Evolutionary conservation across 2,113 vertebrate species (phyloP).

Genomic region (Struthidea cinerea): DNA sequence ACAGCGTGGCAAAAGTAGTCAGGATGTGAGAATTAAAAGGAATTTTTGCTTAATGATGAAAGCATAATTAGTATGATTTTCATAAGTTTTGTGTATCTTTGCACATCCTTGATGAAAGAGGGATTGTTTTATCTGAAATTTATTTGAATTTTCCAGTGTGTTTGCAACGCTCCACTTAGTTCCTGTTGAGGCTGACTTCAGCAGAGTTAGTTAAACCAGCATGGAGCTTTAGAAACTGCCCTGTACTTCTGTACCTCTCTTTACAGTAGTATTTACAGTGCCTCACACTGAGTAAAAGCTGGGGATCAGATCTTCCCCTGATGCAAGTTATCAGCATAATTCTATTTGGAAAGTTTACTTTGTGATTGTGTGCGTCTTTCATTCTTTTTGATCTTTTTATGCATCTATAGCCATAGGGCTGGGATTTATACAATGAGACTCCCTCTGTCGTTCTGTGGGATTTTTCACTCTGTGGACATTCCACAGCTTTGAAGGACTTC

Average conservation of each 20-base stretch:
- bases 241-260: not conserved
- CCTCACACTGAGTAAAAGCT: not conserved
- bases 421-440: not conserved
- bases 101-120: not conserved
- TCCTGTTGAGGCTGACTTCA: not conserved
- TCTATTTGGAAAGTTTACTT: slow-evolving; percentile 8
- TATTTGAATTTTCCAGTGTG: not conserved
- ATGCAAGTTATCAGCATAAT: not conserved
- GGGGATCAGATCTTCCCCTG: not conserved
- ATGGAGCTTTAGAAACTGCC: not conserved
- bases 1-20: not conserved
- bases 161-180: not conserved
- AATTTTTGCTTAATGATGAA: not conserved
- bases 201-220: not conserved
- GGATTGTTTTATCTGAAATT: not conserved
- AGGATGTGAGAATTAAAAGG: not conserved
- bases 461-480: not conserved
- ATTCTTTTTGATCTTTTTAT: slow-evolving; percentile 33
- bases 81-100: not conserved
- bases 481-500: slow-evolving; percentile 19
- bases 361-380: not conserved
- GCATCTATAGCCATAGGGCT: not conserved
- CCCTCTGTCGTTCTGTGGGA: not conserved
- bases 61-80: not conserved
- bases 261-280: not conserved